Percentiles rank a stretch among this genome's conserved stretches.
Conservation (phyloP, 2,888 invertebrate genomes). For the Incurvaria masculella region DNA sequence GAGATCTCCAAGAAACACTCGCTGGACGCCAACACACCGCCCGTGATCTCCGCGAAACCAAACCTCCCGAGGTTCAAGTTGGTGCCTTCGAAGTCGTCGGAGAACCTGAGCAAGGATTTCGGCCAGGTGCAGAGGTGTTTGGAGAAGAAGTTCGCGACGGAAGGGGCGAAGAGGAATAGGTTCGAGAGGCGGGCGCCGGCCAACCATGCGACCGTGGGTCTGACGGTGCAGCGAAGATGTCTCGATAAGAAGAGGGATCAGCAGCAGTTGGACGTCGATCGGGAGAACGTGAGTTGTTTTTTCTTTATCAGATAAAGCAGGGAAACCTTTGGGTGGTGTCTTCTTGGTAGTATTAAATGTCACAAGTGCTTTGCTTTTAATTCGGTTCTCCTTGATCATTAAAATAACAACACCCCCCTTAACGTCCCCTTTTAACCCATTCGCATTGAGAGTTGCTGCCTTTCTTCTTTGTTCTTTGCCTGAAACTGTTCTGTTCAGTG, state of each 20-base stretch:
- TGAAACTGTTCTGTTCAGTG: too few species aligned
- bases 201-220: conserved; percentile 12
- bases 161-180: conserved; percentile 23
- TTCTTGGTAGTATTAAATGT: background rate
- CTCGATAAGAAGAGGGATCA: conserved; percentile 18
- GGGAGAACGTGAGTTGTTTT: conserved; percentile 41
- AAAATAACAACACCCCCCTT: too few species aligned
- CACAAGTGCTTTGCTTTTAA: background rate
- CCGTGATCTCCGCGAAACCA: background rate
- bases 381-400: background rate
- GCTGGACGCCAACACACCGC: background rate
- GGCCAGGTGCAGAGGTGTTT: conserved; percentile 17
- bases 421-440: too few species aligned
- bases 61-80: background rate
- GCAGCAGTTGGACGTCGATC: conserved; percentile 36
- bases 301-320: conserved; percentile 3
- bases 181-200: conserved; percentile 16
- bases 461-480: too few species aligned
- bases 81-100: conserved; percentile 19
- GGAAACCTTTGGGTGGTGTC: background rate
- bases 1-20: too few species aligned
- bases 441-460: too few species aligned
- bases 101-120: conserved; percentile 22
- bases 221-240: conserved; percentile 24
- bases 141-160: conserved; percentile 28